Percentiles rank a stretch among this genome's conserved stretches.
These are phyloP conservation scores for Syngnathus typhle DNA, from an alignment of 2,113 vertebrate genomes.

Conservation along the genomic window DNA sequence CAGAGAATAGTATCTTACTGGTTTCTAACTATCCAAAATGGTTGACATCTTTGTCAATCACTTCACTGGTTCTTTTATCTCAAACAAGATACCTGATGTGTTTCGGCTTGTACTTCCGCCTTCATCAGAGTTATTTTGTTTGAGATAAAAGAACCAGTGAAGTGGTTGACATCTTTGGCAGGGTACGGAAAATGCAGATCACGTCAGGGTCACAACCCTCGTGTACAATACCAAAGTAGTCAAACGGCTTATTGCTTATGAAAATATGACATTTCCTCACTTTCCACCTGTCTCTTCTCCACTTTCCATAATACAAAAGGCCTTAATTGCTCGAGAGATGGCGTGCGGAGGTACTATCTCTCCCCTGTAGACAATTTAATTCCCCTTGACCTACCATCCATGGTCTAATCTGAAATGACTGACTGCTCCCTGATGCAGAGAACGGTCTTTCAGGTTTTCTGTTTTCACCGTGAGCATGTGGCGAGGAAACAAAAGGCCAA, in stretches of 20 bases:
- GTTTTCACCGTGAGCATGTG: slow-evolving; percentile 44
- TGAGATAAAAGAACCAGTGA: too few relatives aligned
- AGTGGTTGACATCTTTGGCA: too few relatives aligned
- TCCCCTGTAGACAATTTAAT: slow-evolving; percentile 50
- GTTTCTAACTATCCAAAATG: too few relatives aligned
- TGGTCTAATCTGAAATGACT: slow-evolving; percentile 69
- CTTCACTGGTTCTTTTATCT: too few relatives aligned
- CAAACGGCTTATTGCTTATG: not conserved
- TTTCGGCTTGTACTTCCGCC: too few relatives aligned
- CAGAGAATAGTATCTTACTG: too few relatives aligned
- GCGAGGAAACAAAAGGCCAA: slow-evolving; percentile 50
- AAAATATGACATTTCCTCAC: not conserved
- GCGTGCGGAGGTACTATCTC: slow-evolving; percentile 29
- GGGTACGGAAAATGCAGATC: not conserved
- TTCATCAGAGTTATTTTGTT: too few relatives aligned
- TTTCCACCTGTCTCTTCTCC: not conserved
- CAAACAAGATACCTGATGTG: too few relatives aligned
- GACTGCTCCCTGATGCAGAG: slow-evolving; percentile 59
- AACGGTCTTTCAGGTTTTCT: slow-evolving; percentile 60
- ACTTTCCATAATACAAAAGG: not conserved
- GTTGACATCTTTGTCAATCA: too few relatives aligned
- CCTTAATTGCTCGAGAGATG: slow-evolving; percentile 23
- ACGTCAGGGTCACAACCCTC: not conserved
- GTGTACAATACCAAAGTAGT: not conserved
- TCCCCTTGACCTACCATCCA: slow-evolving; percentile 68